These are phyloP conservation scores for Cyclura pinguis DNA, from an alignment of 2,797 vertebrate genomes.

Conservation along the genomic window DNA sequence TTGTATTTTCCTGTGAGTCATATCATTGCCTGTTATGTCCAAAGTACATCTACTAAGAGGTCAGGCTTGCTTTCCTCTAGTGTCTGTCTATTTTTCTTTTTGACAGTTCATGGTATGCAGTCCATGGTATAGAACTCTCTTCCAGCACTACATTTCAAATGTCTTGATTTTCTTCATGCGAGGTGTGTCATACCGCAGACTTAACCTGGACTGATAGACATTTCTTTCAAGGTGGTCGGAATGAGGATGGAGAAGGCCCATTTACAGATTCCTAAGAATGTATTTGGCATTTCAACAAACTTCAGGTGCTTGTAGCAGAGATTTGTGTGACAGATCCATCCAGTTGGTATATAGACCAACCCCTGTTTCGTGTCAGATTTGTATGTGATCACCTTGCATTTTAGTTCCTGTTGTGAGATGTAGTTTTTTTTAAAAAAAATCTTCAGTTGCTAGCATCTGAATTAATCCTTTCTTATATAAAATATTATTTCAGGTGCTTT, in stretches of 20 bases:
- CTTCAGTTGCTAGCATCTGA: neutral
- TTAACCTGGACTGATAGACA: neutral
- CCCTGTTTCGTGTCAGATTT: neutral
- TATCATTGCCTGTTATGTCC: no score
- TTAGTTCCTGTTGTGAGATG: neutral
- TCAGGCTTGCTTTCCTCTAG: no score
- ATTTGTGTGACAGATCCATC: neutral
- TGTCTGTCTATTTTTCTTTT: no score
- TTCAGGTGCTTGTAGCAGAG: neutral
- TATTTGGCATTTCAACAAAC: neutral
- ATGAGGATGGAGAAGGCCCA: neutral
- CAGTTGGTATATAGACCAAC: neutral
- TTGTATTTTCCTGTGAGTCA: no score
- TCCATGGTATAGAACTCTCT: no score
- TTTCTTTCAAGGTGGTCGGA: neutral
- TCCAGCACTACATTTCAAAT: no score
- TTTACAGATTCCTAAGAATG: neutral
- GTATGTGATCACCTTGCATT: neutral
- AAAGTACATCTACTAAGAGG: no score
- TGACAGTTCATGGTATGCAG: no score
- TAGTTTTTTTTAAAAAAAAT: no score
- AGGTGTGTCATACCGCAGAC: slow-evolving; percentile 4
- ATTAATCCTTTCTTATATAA: neutral
- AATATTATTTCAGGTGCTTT: neutral
- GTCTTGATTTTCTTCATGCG: no score